Evolutionary conservation across 2,113 vertebrate genomes (phyloP), one percentile per base, ranked within the genome.

Genomic region (Boleophthalmus pectinirostris): DNA sequence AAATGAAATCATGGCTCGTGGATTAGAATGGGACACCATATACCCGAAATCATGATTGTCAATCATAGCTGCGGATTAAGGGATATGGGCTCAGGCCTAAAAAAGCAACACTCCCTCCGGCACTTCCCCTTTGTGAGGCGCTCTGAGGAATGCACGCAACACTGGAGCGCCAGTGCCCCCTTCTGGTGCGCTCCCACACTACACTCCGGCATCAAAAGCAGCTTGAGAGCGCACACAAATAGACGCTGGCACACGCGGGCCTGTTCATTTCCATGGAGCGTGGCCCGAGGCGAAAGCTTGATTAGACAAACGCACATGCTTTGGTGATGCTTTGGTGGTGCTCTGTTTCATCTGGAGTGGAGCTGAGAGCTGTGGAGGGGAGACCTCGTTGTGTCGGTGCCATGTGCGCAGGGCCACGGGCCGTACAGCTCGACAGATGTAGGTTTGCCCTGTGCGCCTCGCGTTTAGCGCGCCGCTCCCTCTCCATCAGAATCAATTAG

Each of bases 41-140:
- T 97, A 97, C 95, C 96, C 96, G 95, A 98, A 98, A 98, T 98
- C 96, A 97, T 94, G 95, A 99, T 98, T 98, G 97, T 98, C 97
- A 99, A 98, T 99, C 97, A 98, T 96, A 94, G 93, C 94, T 93
- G 94, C 93, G 97, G 96, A 99, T 99, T 98, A 99, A 98, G 95
- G 96, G 96, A 99, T 98, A 97, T 95, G 95, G 95, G 95, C 96
- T 97, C 96, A 98, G 97, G 96, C 94, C 96, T 96, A 98, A 98
- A 98, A 98, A 98, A 97, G 96, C 95, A 96, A 96, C 94, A 95
- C 95, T 96, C 96, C 97, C 87, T 85, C 85, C 82, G 91, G 92
- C 91, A 92, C 89, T 92, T 90, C 92, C 92, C 92, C 90, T 93
- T 94, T 94, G 93, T 93, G 92, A 92, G 75, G 70, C 89, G 82